phyloP scores from a whole-genome alignment of 23 tunicate genomes.

The Phallusia fumigata region DNA sequence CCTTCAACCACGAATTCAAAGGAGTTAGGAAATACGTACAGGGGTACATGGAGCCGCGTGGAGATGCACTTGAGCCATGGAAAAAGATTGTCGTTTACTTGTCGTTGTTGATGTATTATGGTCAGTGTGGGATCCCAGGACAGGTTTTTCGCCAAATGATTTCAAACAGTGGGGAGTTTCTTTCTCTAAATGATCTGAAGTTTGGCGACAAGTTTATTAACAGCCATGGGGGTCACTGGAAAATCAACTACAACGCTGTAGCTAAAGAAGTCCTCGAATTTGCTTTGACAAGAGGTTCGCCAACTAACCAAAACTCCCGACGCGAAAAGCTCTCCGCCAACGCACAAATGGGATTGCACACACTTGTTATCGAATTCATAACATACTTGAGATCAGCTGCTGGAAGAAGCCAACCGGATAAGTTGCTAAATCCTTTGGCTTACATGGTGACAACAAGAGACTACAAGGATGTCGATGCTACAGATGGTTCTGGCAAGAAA shows the following conservation, averaged over 20 bases:
- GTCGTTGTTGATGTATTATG: constrained; percentile 41
- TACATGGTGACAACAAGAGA: constrained; percentile 37
- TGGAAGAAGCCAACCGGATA: neutral
- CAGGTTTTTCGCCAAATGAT: constrained; percentile 31
- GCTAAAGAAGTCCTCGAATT: constrained; percentile 67
- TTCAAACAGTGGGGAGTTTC: constrained; percentile 1
- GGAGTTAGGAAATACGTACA: constrained; percentile 50
- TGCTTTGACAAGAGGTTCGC: neutral
- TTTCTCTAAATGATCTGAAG: constrained; percentile 32
- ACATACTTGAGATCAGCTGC: constrained; percentile 13
- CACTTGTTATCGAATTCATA: constrained; percentile 49
- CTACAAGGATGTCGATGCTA: constrained; percentile 47
- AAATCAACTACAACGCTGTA: constrained; percentile 44
- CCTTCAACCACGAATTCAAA: constrained; percentile 50
- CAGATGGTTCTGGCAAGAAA: constrained; percentile 29
- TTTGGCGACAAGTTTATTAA: constrained; percentile 34
- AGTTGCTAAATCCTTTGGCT: constrained; percentile 22
- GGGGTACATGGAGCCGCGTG: constrained; percentile 26
- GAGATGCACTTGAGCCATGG: constrained; percentile 15
- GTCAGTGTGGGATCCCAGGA: constrained; percentile 41
- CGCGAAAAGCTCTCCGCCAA: neutral
- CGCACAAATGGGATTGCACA: constrained; percentile 25
- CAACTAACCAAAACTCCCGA: neutral
- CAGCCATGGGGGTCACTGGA: constrained; percentile 37
- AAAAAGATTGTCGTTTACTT: constrained; percentile 41